Evolutionary conservation across 1,140 invertebrate genomes (phyloP).

Genomic region (Hydropsyche tenuis): DNA sequence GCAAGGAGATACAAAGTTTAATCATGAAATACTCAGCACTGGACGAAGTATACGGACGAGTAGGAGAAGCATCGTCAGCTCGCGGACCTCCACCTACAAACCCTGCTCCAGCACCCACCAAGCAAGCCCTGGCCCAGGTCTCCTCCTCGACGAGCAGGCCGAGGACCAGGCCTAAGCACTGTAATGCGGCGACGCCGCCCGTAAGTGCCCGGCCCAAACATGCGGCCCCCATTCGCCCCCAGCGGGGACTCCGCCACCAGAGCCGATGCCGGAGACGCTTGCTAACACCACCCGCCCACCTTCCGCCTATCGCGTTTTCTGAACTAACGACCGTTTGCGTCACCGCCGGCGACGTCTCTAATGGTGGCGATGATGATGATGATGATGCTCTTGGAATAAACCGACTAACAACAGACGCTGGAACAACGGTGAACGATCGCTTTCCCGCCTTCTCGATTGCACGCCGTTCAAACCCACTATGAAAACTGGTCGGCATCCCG

Average conservation of each 20-base stretch:
- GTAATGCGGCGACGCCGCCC: slow-evolving; percentile 60
- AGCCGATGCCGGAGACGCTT: neutral
- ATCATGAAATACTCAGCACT: slow-evolving; percentile 78
- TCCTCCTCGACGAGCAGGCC: slow-evolving; percentile 11
- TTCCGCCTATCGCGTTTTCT: slow-evolving; percentile 19
- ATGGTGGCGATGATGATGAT: too few relatives aligned
- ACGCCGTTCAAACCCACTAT: too few relatives aligned
- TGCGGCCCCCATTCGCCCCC: neutral
- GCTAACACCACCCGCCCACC: slow-evolving; percentile 2
- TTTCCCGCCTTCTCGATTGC: too few relatives aligned
- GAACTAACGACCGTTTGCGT: slow-evolving; percentile 28
- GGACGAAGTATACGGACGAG: slow-evolving; percentile 69
- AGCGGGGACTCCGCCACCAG: neutral
- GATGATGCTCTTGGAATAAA: slow-evolving; percentile 28
- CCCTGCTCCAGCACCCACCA: slow-evolving; percentile 54
- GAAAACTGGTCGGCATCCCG: neutral
- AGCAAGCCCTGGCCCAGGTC: slow-evolving; percentile 16
- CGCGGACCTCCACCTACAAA: slow-evolving; percentile 53
- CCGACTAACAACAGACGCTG: slow-evolving; percentile 17
- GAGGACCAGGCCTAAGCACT: slow-evolving; percentile 39
- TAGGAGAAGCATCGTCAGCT: slow-evolving; percentile 41
- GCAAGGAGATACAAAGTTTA: slow-evolving; percentile 81
- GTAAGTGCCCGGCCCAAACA: slow-evolving; percentile 58
- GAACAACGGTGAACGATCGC: neutral
- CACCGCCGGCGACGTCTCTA: slow-evolving; percentile 3